Evolutionary conservation across 2,888 invertebrate genomes (phyloP), one percentile per base, ranked within the genome.

Genomic region (Netelia virgata): DNA sequence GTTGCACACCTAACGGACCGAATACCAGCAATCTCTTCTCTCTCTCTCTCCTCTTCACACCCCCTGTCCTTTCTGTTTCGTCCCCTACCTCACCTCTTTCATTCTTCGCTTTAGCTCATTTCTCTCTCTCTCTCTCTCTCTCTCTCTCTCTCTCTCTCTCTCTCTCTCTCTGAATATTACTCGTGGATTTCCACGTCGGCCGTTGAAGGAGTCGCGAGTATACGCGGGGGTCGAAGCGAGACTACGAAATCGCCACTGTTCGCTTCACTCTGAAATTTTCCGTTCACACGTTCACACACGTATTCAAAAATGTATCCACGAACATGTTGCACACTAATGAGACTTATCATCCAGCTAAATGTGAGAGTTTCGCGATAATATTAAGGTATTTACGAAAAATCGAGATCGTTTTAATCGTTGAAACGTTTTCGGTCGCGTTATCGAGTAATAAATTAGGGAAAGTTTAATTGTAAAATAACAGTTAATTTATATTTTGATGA

Each of bases 1-100:
- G 89, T 87, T 90, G 91, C 93, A 92, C 91, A 90, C 88, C 89
- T 87, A 92, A 92, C 92, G 89, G 90, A 89, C 91, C 89, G 88
- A 90, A 88, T 86, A 70, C 78, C 61, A 18, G 66, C 72, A 68
- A 75, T 72, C 75, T 74, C 81, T 74, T 50, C 59, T 59, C 59
- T 66, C 64, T 23, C 23, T 74, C 76, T 66, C 57, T 57, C 36
- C 36, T 36, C 36, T 36, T 36, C 36, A 36, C 36, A 36, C 36
- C 59, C 20, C 36, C 63, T 53, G 43, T 61, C 59, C 70, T 82
- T 20, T 59, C 66, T 59, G 36, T 47, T n/a, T 59, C 69, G 53
- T 16, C 18, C 18, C 10, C 57, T 9, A 57, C 57, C 57, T 57
- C 16, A 63, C 28, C 36, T 72, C 80, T 72, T 28, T n/a, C 53